These are phyloP conservation scores for Lophura nycthemera DNA, from an alignment of 2,113 vertebrate species.

Conservation along the genomic window DNA sequence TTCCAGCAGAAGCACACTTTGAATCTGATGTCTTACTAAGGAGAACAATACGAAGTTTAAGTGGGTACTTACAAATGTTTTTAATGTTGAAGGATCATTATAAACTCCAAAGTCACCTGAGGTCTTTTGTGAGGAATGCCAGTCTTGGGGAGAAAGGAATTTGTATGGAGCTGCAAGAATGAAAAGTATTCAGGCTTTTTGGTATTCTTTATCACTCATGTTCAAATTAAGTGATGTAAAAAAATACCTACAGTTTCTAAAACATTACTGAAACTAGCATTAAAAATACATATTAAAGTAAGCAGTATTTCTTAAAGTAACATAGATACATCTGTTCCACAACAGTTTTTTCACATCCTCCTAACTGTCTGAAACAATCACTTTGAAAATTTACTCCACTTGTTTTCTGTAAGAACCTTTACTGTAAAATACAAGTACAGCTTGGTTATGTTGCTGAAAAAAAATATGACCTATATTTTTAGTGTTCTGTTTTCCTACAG, in stretches of 20 bases:
- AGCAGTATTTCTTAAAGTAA: background rate
- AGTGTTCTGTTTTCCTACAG: background rate
- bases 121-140: background rate
- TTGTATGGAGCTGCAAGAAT: background rate
- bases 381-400: background rate
- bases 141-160: background rate
- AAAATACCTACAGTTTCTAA: background rate
- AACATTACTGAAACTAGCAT: background rate
- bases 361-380: background rate
- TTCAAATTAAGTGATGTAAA: background rate
- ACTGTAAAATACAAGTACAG: background rate
- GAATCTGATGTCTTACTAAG: background rate
- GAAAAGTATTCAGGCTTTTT: background rate
- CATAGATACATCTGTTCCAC: background rate
- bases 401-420: background rate
- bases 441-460: background rate
- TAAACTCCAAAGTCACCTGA: background rate
- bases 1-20: background rate
- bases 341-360: background rate
- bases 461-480: background rate
- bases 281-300: background rate
- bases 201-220: background rate
- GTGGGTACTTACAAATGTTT: accelerated
- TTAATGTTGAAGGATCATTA: background rate
- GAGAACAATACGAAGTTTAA: background rate